These are phyloP conservation scores for Leucophora obtusa DNA, from an alignment of 2,888 invertebrate genomes.

Conservation along the genomic window DNA sequence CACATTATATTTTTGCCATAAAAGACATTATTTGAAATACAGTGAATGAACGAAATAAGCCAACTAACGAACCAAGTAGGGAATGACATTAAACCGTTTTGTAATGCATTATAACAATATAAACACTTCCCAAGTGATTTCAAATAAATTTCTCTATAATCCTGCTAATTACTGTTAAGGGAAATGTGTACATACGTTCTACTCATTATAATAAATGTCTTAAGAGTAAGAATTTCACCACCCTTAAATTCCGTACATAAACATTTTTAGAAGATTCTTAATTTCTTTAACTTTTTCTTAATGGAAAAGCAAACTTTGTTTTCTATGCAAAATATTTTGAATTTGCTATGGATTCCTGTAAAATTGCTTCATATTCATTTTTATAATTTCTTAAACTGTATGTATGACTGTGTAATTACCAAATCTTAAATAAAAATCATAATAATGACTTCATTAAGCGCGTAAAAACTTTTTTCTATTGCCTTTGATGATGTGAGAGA, in stretches of 20 bases:
- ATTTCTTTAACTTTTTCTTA: constrained; percentile 6
- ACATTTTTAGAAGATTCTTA: background rate
- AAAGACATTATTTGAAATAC: background rate
- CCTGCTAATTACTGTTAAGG: constrained; percentile 23
- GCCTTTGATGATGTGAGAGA: constrained; percentile 23
- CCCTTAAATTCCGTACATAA: background rate
- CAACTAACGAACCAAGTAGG: constrained; percentile 1
- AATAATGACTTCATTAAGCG: constrained; percentile 53
- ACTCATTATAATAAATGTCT: background rate
- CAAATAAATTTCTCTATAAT: constrained; percentile 37
- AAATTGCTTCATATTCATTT: constrained; percentile 23
- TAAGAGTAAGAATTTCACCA: background rate
- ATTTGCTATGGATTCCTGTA: constrained; percentile 20
- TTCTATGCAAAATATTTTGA: constrained; percentile 1
- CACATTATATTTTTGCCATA: constrained; percentile 39
- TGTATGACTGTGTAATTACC: constrained; percentile 31
- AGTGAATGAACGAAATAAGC: background rate
- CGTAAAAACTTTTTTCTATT: constrained; percentile 31
- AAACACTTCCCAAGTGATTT: constrained; percentile 14
- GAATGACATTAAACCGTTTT: constrained; percentile 5
- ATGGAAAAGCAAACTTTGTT: constrained; percentile 22
- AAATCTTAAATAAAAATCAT: constrained; percentile 21
- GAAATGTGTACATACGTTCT: background rate
- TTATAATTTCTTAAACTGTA: background rate
- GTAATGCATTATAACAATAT: constrained; percentile 17